Base-by-base conservation (phyloP, 2,888 invertebrate species). In the Calameuta idolon region DNA sequence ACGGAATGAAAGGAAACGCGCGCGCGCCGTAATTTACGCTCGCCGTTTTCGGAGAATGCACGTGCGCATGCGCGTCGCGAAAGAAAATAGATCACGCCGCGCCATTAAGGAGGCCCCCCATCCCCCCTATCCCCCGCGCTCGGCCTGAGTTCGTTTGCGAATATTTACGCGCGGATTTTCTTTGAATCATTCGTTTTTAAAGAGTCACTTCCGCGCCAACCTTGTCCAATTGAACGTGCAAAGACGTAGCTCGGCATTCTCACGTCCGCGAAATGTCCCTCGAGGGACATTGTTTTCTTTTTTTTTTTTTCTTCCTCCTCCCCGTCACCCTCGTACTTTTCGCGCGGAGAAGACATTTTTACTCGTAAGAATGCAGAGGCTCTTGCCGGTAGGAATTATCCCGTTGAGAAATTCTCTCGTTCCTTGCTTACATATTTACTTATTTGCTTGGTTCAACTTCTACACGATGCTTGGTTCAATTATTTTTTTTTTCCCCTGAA, bases 151-250 rank as follows among this genome's bases (percentile, higher is more conserved):
- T n/a, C 74, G 34, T 34, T 35, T 34, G 34, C 34, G 34, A 74
- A 35, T 31, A 74, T 74, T 74, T 34, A 74, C 74, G 74, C 35
- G n/a, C 34, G 74, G 74, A 34, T 35, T 34, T 34, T 35, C 35
- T 74, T 35, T 74, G 34, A 74, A 74, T 74, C 74, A 35, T 74
- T 74, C 34, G 74, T 74, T 35, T 74, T 74, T 74, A 74, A 74
- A 74, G 35, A 35, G 35, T 34, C 74, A 33, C 74, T 35, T 30
- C 74, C 74, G 74, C 74, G 69, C 12, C 40, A 69, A 69, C 5
- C 15, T 69, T 31, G 69, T 69, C 69, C 69, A 40, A 40, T 40
- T 40, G 40, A 40, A 40, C 40, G 40, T 40, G 40, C 40, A 40
- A 40, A 40, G 40, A 40, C 40, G 15, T 5, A 15, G 40, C 40